These are phyloP conservation scores for Rhombomys opimus DNA, from an alignment of 2,113 vertebrate species.

Conservation along the genomic window DNA sequence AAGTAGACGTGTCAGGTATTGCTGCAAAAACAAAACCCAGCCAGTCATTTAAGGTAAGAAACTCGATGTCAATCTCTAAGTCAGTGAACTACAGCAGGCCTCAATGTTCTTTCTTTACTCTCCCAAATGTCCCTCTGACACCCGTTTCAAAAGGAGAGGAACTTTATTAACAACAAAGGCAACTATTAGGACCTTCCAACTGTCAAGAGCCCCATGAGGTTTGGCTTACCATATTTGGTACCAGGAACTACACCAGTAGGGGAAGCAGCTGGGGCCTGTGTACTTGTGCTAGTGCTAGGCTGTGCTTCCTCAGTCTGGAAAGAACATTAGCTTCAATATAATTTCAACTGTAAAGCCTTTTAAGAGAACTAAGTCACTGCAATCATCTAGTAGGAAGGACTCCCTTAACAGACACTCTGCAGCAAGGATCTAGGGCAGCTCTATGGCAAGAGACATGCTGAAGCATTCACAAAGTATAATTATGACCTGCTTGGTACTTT, in stretches of 20 bases:
- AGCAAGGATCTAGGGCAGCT: slow-evolving; percentile 33
- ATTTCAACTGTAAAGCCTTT: slow-evolving; percentile 69
- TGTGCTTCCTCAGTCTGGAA: slow-evolving; percentile 87
- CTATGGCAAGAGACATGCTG: slow-evolving; percentile 38
- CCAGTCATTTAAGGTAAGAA: slow-evolving; percentile 38
- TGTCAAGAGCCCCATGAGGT: slow-evolving; percentile 50
- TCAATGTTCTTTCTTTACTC: slow-evolving; percentile 20
- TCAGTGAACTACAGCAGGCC: slow-evolving; percentile 13
- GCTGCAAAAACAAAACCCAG: slow-evolving; percentile 85
- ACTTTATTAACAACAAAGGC: slow-evolving; percentile 51
- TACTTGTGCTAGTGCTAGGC: slow-evolving; percentile 85
- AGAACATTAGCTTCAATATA: slow-evolving; percentile 78
- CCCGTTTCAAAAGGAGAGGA: not conserved
- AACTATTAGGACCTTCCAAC: slow-evolving; percentile 59
- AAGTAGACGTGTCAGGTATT: slow-evolving; percentile 95
- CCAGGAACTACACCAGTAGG: slow-evolving; percentile 89
- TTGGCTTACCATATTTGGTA: slow-evolving; percentile 89
- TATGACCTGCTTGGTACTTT: not conserved
- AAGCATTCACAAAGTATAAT: slow-evolving; percentile 58
- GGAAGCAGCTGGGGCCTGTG: slow-evolving; percentile 85
- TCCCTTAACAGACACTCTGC: slow-evolving; percentile 47
- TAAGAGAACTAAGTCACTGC: slow-evolving; percentile 65
- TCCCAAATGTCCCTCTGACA: slow-evolving; percentile 68
- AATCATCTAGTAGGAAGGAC: slow-evolving; percentile 54
- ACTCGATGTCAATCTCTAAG: slow-evolving; percentile 10